These are phyloP conservation scores for Ormyrus nitidulus DNA, from an alignment of 2,888 invertebrate genomes.

Conservation along the genomic window DNA sequence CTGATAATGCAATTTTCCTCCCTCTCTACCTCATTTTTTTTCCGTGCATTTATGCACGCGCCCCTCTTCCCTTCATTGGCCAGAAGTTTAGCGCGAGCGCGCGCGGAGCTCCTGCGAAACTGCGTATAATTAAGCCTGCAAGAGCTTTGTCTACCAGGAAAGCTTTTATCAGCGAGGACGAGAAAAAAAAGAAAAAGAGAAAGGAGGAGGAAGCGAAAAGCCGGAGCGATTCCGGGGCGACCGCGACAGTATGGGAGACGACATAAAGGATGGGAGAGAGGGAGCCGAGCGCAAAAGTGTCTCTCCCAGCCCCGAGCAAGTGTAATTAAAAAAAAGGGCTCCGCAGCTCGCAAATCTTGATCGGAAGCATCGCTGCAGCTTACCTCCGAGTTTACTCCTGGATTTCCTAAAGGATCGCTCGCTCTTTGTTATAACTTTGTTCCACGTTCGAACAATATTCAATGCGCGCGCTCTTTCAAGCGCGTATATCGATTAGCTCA, in stretches of 20 bases:
- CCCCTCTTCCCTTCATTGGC: conserved; percentile 1
- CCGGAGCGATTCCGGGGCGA: neutral
- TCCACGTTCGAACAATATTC: no score
- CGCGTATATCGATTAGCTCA: no score
- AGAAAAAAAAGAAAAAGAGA: neutral
- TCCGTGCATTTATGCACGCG: neutral
- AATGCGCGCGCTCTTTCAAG: no score
- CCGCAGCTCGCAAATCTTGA: no score
- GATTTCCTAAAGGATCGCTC: no score
- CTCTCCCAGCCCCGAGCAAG: neutral
- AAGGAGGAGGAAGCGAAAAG: neutral
- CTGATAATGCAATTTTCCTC: conserved; percentile 15
- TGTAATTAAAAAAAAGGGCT: conserved; percentile 26
- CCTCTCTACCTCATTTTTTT: neutral
- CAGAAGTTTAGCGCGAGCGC: conserved; percentile 23
- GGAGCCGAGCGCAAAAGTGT: conserved; percentile 10
- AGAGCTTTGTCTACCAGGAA: conserved; percentile 16
- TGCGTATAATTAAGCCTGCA: conserved; percentile 40
- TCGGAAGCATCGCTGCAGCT: no score
- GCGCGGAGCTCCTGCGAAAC: conserved; percentile 5
- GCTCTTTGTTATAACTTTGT: no score
- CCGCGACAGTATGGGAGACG: neutral
- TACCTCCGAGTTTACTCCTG: no score
- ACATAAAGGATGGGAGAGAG: conserved; percentile 30
- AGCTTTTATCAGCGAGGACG: neutral